A percentile compares a stretch with the other conserved stretches of the same genome.
Conservation (phyloP, 2,888 invertebrate species). For the Aphrophora alni region DNA sequence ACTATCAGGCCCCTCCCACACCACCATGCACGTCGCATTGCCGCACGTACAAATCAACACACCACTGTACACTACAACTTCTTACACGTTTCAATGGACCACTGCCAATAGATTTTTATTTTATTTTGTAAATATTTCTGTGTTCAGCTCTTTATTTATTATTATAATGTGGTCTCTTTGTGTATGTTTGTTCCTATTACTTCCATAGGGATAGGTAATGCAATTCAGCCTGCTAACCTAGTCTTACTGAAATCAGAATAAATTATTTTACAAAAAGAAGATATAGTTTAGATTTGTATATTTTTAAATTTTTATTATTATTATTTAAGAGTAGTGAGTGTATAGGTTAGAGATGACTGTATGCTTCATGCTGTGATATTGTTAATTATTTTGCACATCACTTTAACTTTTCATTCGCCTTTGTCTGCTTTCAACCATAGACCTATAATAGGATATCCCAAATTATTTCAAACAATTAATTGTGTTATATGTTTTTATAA, state of each 20-base stretch:
- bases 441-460: background rate
- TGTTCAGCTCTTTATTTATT: slow-evolving; percentile 52
- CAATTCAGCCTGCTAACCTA: slow-evolving; percentile 38
- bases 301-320: slow-evolving; percentile 28
- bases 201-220: slow-evolving; percentile 46
- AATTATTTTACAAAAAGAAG: background rate
- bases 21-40: slow-evolving; percentile 45
- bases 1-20: slow-evolving; percentile 52
- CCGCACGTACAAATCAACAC: slow-evolving; percentile 42
- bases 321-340: slow-evolving; percentile 20
- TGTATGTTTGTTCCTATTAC: slow-evolving; percentile 51
- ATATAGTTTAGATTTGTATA: background rate
- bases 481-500: background rate
- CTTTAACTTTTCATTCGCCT: background rate
- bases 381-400: background rate
- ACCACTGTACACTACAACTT: slow-evolving; percentile 30
- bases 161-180: slow-evolving; percentile 53
- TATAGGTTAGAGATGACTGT: slow-evolving; percentile 29
- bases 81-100: slow-evolving; percentile 40
- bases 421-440: background rate
- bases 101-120: slow-evolving; percentile 46
- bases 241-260: slow-evolving; percentile 20
- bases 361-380: slow-evolving; percentile 36
- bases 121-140: slow-evolving; percentile 54
- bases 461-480: background rate